Evolutionary conservation across 1,140 invertebrate species (phyloP).

Genomic region (Whitmania pigra): DNA sequence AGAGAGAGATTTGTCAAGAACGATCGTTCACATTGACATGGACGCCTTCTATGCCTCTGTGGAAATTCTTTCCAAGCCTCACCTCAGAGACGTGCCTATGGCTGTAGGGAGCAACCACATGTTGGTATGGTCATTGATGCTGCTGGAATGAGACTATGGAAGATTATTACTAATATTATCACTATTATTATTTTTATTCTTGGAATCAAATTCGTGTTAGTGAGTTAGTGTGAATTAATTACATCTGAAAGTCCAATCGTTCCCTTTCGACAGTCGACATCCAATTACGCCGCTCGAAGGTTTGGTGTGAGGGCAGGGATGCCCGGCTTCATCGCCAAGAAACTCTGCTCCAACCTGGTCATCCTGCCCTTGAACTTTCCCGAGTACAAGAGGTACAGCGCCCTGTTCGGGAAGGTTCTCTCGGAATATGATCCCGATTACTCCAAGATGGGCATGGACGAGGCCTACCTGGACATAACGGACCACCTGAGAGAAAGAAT

Average conservation of each 20-base stretch:
- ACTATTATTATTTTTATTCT: no score
- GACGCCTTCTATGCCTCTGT: slow-evolving; percentile 57
- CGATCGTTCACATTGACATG: slow-evolving; percentile 56
- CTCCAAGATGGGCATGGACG: slow-evolving; percentile 51
- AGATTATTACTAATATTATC: neutral
- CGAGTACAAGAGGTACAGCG: slow-evolving; percentile 49
- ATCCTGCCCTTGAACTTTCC: slow-evolving; percentile 49
- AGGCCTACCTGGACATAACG: slow-evolving; percentile 55
- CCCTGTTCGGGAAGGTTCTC: slow-evolving; percentile 40
- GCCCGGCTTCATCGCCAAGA: slow-evolving; percentile 58
- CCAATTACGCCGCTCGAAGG: slow-evolving; percentile 53
- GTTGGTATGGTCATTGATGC: slow-evolving; percentile 42
- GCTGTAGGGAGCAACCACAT: slow-evolving; percentile 53
- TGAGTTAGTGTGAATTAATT: neutral
- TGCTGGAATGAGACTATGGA: neutral
- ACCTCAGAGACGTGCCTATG: slow-evolving; percentile 50
- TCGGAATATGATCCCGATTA: slow-evolving; percentile 51
- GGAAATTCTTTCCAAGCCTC: slow-evolving; percentile 53
- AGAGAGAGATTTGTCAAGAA: slow-evolving; percentile 42
- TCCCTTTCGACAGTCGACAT: slow-evolving; percentile 47
- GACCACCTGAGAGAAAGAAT: slow-evolving; percentile 35
- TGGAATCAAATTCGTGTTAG: no score
- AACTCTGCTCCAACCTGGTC: slow-evolving; percentile 52
- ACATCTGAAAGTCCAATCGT: slow-evolving; percentile 14
- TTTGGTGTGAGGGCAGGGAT: slow-evolving; percentile 57